Conservation (phyloP, 2,113 vertebrate species). For the Pithys albifrons region DNA sequence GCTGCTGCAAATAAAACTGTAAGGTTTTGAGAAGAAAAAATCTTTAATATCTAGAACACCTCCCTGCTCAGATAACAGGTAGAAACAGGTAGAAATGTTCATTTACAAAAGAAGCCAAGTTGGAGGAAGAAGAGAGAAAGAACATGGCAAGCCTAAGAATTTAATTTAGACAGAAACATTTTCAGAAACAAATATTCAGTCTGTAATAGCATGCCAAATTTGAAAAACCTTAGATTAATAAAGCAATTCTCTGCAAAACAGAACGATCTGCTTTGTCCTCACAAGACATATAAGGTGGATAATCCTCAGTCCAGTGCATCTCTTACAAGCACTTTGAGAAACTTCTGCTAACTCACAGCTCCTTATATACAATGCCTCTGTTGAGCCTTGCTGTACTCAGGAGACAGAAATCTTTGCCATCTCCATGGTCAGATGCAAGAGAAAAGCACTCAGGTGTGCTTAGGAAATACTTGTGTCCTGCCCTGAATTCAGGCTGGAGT, state of each 20-base stretch:
- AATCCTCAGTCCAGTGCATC: background rate
- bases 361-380: accelerated
- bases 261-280: background rate
- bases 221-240: background rate
- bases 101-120: background rate
- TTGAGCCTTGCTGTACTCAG: background rate
- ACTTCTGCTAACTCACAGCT: background rate
- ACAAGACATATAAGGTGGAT: background rate
- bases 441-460: background rate
- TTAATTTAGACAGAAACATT: background rate
- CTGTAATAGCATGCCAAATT: background rate
- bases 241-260: background rate
- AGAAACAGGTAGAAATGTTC: background rate
- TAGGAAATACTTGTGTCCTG: background rate
- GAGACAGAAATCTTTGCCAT: background rate
- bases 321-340: background rate
- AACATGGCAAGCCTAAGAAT: background rate
- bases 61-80: background rate
- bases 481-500: background rate
- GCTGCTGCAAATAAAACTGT: background rate
- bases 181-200: background rate
- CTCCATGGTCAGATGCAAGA: background rate
- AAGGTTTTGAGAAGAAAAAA: background rate
- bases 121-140: background rate
- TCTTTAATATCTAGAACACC: background rate